Evolutionary conservation across 1,140 invertebrate species (phyloP).

Genomic region (Pissodes strobi): DNA sequence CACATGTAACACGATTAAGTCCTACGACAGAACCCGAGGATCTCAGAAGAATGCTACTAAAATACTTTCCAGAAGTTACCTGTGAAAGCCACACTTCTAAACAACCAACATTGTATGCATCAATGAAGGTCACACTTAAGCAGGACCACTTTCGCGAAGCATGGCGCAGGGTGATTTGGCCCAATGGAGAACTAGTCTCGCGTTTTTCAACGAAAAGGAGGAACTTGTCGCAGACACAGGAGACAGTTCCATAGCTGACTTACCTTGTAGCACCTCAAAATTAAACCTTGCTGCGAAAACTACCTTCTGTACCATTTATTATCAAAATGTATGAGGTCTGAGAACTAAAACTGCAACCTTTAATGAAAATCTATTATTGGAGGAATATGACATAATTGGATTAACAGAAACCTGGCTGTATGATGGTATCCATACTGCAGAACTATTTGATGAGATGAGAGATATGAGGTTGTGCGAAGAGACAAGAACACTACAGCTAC

Average conservation of each 20-base stretch:
- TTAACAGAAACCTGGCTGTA: conserved; percentile 1
- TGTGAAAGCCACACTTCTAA: too few species aligned
- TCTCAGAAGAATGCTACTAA: too few species aligned
- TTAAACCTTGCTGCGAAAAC: background rate
- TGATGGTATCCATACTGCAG: background rate
- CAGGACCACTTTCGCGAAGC: too few species aligned
- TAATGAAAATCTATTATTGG: background rate
- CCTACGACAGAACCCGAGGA: too few species aligned
- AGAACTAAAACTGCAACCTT: conserved; percentile 1
- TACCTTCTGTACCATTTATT: background rate
- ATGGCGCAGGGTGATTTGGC: too few species aligned
- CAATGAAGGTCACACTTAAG: too few species aligned
- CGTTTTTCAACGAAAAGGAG: background rate
- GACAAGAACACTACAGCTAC: background rate
- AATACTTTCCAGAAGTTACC: conserved; percentile 2
- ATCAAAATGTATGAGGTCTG: too few species aligned
- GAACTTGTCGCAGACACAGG: background rate
- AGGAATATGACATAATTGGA: background rate
- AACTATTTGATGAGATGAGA: background rate
- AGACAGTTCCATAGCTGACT: too few species aligned
- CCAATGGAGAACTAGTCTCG: too few species aligned
- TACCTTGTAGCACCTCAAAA: background rate
- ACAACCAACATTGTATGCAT: too few species aligned
- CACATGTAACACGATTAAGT: background rate
- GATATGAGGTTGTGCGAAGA: conserved; percentile 1